Base-by-base conservation (phyloP, 2,113 vertebrate species). In the Eubucco bourcierii region DNA sequence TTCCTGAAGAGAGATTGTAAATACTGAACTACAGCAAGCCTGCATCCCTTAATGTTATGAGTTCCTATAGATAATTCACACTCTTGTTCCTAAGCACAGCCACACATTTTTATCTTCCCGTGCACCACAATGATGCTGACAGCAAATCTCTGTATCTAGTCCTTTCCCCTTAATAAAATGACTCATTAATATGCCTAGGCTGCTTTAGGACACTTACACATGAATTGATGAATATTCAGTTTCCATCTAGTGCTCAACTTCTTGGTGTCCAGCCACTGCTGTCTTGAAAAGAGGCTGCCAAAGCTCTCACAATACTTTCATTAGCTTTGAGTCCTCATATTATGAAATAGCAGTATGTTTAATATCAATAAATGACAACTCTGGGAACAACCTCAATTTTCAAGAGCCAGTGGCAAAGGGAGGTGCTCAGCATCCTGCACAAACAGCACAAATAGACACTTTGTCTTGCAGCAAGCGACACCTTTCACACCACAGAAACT, bases 201-300 rank as follows among this genome's bases (percentile, higher is more conserved):
- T 94, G 87, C 80, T 92, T 95, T 91, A 86, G 66, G 82, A 96
- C 82, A 95, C 44, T 94, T 95, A 46, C 80, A 80, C 80, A 86
- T 63, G 53, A 73, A 90, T 94, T 95, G 93, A 96, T 94, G 93
- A 94, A 96, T 96, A 95, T 96, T 96, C 94, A 91, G 63, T 91
- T 88, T 94, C 47, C 70, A 94, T 80, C 89, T 89, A 95, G 79
- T 10, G 19, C 44, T 92, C 84, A 80, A 74, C 59, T 90, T 90
- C 89, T 92, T 90, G 93, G 82, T 91, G 87, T 93, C 85, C 27
- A 8, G 70, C 56, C 82, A 85, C 56, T 39, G 82, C 73, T 71
- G 28, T 44, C 88, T 75, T 28, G 27, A 90, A 80, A 68, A 82
- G 25, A 87, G 50, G 55, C 80, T 87, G 87, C 78, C 93, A 94